These are phyloP conservation scores for Oncorhynchus gorbuscha DNA, from an alignment of 2,113 vertebrate species.

Conservation along the genomic window DNA sequence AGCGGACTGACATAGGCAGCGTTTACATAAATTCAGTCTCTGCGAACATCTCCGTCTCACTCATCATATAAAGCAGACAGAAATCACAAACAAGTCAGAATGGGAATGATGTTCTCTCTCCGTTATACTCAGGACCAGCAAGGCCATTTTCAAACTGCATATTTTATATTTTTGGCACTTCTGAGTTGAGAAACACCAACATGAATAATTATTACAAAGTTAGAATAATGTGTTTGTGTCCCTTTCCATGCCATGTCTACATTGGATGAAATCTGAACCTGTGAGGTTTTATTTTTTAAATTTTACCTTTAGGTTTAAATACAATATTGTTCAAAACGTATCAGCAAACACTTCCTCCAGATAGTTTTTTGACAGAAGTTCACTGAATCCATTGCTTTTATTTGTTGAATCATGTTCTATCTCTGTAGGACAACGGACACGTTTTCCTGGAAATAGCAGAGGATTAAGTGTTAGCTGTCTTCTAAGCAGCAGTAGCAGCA, in stretches of 20 bases:
- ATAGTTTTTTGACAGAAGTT: not conserved
- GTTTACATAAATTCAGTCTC: too few species aligned
- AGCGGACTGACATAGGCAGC: too few species aligned
- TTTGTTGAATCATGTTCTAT: slow-evolving; percentile 2
- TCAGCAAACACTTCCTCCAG: too few species aligned
- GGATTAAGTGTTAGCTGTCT: not conserved
- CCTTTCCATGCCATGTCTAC: not conserved
- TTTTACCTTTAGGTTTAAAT: too few species aligned
- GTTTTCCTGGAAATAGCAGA: not conserved
- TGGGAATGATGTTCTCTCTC: not conserved
- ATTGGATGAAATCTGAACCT: too few species aligned
- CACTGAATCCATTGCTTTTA: slow-evolving; percentile 9
- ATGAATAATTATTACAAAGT: slow-evolving; percentile 30
- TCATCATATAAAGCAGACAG: not conserved
- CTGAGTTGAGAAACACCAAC: not conserved
- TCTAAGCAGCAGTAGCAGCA: slow-evolving; percentile 1
- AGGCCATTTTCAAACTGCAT: not conserved
- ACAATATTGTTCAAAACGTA: too few species aligned
- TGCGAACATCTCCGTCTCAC: too few species aligned
- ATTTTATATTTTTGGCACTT: not conserved
- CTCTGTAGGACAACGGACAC: not conserved
- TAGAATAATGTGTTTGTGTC: slow-evolving; percentile 27
- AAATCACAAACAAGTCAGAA: not conserved
- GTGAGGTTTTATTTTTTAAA: too few species aligned
- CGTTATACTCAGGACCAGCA: not conserved